Evolutionary conservation across 2,113 vertebrate species (phyloP).

Genomic region (Pluvialis apricaria): DNA sequence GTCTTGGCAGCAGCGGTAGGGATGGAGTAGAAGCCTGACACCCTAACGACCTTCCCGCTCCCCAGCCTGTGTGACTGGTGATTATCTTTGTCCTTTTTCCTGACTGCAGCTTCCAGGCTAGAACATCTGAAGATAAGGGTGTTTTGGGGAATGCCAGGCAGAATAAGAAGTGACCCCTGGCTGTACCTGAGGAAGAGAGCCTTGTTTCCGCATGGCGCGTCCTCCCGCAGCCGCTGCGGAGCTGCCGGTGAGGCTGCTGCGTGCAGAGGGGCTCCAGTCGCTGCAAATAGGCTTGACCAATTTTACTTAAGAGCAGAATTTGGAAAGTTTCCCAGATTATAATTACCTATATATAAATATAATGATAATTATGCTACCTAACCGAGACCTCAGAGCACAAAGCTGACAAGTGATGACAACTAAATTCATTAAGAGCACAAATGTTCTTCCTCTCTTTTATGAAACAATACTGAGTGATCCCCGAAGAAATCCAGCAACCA

Average conservation of each 20-base stretch:
- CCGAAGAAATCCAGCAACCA: not conserved
- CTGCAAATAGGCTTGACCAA: not conserved
- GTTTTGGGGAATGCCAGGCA: not conserved
- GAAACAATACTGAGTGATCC: constrained; percentile 59
- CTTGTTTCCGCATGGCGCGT: rapidly evolving
- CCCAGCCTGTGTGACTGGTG: not conserved
- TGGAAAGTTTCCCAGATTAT: constrained; percentile 35
- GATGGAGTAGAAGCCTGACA: not conserved
- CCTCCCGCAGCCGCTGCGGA: not conserved
- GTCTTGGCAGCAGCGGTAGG: not conserved
- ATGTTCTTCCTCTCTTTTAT: constrained; percentile 43
- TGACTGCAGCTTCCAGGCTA: not conserved
- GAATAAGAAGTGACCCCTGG: not conserved
- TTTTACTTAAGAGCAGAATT: constrained; percentile 23
- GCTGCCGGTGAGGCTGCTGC: not conserved
- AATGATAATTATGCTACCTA: constrained; percentile 17
- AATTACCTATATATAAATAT: constrained; percentile 50
- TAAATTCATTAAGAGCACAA: constrained; percentile 32
- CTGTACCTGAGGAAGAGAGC: not conserved
- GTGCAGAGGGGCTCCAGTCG: not conserved
- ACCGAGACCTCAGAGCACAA: not conserved
- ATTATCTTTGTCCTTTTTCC: not conserved
- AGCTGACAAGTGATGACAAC: constrained; percentile 55
- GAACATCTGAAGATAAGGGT: not conserved
- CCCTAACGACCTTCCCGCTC: not conserved